These are phyloP conservation scores for Zoanthus sociatus DNA, from an alignment of 92 coral and sea anemone species.

Conservation along the genomic window DNA sequence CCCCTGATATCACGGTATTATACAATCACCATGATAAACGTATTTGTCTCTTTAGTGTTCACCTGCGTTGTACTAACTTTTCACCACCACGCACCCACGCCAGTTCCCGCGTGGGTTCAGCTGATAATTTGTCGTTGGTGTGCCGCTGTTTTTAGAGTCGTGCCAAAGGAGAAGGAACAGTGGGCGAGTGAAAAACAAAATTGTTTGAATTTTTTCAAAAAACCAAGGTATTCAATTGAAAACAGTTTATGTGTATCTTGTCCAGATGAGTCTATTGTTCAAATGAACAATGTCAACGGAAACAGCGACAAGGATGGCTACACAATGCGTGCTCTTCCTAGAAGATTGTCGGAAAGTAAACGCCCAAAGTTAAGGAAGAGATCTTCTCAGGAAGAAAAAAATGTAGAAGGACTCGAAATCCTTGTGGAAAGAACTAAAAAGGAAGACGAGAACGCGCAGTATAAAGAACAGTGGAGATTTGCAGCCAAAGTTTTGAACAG, in stretches of 20 bases:
- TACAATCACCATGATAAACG: constrained; percentile 91
- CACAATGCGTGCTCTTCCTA: constrained; percentile 28
- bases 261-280: constrained; percentile 52
- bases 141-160: constrained; percentile 72
- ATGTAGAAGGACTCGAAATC: constrained; percentile 75
- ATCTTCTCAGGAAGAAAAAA: constrained; percentile 45
- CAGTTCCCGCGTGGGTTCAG: constrained; percentile 90
- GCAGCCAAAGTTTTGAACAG: constrained; percentile 86
- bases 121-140: constrained; percentile 83
- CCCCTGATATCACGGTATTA: constrained; percentile 92
- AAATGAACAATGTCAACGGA: constrained; percentile 50
- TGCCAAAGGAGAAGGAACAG: constrained; percentile 35
- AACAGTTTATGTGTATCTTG: constrained; percentile 70
- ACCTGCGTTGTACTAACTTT: constrained; percentile 89
- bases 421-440: constrained; percentile 76
- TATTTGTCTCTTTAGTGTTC: constrained; percentile 84
- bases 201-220: constrained; percentile 25
- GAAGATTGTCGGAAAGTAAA: constrained; percentile 54
- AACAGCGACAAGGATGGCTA: constrained; percentile 54
- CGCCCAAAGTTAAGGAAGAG: constrained; percentile 53
- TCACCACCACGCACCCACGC: constrained; percentile 89
- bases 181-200: constrained; percentile 28
- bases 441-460: constrained; percentile 78
- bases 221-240: constrained; percentile 64
- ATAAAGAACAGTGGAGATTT: constrained; percentile 84